Evolutionary conservation across 2,113 vertebrate genomes (phyloP).

Genomic region (Sinocyclocheilus anophthalmus): DNA sequence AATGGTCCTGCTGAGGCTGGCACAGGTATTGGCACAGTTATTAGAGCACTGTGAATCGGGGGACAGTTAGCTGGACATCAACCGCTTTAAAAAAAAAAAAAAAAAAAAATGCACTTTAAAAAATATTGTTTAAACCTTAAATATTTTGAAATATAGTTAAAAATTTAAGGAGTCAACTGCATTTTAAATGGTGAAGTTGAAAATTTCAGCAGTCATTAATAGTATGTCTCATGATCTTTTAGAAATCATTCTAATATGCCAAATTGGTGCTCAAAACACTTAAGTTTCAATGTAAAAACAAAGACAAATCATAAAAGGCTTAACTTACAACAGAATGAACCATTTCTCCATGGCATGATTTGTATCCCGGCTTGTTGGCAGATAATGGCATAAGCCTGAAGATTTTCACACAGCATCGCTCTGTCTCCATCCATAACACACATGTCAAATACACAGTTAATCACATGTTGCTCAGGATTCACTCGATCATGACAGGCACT

Average conservation of each 20-base stretch:
- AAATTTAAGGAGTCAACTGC: too few species aligned
- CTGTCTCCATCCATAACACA: constrained; percentile 58
- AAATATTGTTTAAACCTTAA: too few species aligned
- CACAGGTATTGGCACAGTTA: constrained; percentile 69
- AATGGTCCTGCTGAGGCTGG: constrained; percentile 62
- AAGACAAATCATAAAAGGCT: too few species aligned
- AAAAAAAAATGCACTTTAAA: neutral
- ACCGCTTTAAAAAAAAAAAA: constrained; percentile 64
- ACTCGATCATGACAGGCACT: constrained; percentile 67
- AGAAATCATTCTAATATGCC: too few species aligned
- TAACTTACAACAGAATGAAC: constrained; percentile 79
- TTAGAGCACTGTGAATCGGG: constrained; percentile 76
- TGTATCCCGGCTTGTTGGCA: constrained; percentile 74
- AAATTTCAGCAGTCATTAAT: too few species aligned
- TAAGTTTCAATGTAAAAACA: too few species aligned
- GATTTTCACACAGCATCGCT: constrained; percentile 72
- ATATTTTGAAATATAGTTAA: too few species aligned
- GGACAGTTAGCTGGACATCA: constrained; percentile 74
- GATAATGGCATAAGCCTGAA: constrained; percentile 76
- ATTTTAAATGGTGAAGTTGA: too few species aligned
- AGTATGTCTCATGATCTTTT: too few species aligned
- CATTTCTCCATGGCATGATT: constrained; percentile 76
- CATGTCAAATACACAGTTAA: constrained; percentile 70
- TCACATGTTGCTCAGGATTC: constrained; percentile 61
- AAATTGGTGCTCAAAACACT: too few species aligned